Evolutionary conservation across 2,888 invertebrate genomes (phyloP), one percentile per base, ranked within the genome.

Genomic region (Folsomia candida): DNA sequence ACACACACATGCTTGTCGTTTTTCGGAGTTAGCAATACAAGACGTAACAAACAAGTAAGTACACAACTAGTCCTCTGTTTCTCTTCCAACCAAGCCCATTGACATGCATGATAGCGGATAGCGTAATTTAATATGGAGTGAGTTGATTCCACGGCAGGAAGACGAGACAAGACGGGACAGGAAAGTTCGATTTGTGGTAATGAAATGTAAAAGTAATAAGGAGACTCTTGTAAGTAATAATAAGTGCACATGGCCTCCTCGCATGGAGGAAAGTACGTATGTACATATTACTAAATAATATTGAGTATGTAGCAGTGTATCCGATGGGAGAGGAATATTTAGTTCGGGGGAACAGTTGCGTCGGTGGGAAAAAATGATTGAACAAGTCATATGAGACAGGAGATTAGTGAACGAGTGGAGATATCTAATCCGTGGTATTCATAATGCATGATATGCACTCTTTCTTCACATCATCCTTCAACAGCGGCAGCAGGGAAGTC

Each of bases 391-490:
- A 64, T 64, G 51, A 64, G 24, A 64, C 63, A 64, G 51, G 22
- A 54, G 54, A 54, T 54, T 54, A 54, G 54, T 54, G 54, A 20
- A 22, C 11, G 22, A 54, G 54, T 20, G 37, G 51, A 60, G 65
- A 65, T 70, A 64, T 65, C 58, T 69, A 57, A 64, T 51, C 51
- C 51, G 6, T 22, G 22, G 20, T 66, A 66, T 28, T 27, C 66
- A 28, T 54, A 54, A 70, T 62, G 67, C 62, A 62, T 70, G 60
- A 64, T 14, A n/a, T 25, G 26, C 57, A 24, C 20, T 66, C 51
- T 27, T 57, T 51, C 64, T 66, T 20, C 60, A 54, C 61, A 72
- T 72, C 72, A 76, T 74, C 73, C 73, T 74, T 76, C 73, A 76
- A 73, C 72, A 76, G 69, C 68, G 67, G n/a, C 73, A 76, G 72